Conservation (phyloP, 2,888 invertebrate species). For the Torymus aiolomorphi region DNA sequence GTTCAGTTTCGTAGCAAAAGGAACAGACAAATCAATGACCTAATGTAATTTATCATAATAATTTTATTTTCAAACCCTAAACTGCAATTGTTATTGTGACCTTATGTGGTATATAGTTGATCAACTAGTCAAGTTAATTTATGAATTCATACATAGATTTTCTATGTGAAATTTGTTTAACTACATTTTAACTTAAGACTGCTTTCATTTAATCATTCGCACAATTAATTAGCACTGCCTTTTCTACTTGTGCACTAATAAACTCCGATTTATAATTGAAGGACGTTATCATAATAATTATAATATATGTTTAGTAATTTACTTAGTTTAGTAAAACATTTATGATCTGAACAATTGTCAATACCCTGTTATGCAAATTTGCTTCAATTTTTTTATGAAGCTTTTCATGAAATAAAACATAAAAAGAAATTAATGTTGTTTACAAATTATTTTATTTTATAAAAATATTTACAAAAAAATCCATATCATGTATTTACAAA, state of each 20-base stretch:
- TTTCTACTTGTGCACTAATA: constrained; percentile 39
- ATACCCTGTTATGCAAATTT: constrained; percentile 31
- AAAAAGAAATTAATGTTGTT: constrained; percentile 25
- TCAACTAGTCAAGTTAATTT: neutral
- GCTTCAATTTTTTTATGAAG: constrained; percentile 41
- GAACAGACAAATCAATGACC: neutral
- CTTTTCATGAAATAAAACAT: constrained; percentile 50
- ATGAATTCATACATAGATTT: neutral
- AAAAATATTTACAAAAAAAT: constrained; percentile 44
- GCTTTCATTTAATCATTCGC: constrained; percentile 40
- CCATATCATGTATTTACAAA: constrained; percentile 58
- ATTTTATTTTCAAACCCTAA: neutral
- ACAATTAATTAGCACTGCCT: constrained; percentile 50
- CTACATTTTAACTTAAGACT: constrained; percentile 37
- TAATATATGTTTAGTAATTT: constrained; percentile 33
- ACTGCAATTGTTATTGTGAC: neutral
- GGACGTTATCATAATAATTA: constrained; percentile 13
- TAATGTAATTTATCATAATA: constrained; percentile 6
- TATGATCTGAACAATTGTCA: constrained; percentile 19
- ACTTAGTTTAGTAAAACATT: constrained; percentile 20
- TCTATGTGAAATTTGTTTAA: constrained; percentile 6
- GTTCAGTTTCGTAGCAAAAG: constrained; percentile 5
- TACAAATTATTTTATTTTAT: constrained; percentile 33
- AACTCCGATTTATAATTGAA: constrained; percentile 27
- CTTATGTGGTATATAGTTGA: neutral